Evolutionary conservation across 2,113 vertebrate species (phyloP), one percentile per base, ranked within the genome.

Genomic region (Penelope pileata): DNA sequence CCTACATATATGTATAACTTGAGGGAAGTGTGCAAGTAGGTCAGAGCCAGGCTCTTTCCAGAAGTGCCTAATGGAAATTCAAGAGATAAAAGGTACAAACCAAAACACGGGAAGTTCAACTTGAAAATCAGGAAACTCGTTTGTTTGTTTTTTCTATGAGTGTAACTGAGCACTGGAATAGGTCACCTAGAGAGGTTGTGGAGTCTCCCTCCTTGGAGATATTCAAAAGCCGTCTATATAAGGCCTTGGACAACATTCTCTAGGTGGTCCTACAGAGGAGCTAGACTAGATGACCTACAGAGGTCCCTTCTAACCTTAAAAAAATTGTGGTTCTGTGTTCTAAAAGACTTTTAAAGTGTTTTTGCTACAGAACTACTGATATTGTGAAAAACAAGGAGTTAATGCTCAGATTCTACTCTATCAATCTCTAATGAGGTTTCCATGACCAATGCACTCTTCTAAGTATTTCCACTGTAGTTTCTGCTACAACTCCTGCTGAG

Each of bases 201-300:
- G 22, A 76, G 24, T 42, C 24, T 76, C 40, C 36, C 22, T 51
- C 29, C 8, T 69, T 36, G 58, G 58, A 60, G 22, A 60, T 36
- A 60, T 27, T 68, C 15, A 68, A 51, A 82, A 56, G 29, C 17
- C 27, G 9, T 50, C 16, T 53, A 47, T 6, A 24, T 10, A 32
- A 32, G 12, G 47, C 48, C 50, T 36, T 50, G 26, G 24, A 24
- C 19, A 69, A 12, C 7, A 36, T 18, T 11, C 2, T 77, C 7
- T 59, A 36, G 16, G 29, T 40, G 10, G 9, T 9, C 14, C 21
- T 11, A 24, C 17, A 72, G 9, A 6, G 6, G 0, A 1, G 0
- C 70, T 77, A 30, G 30, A 79, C 4, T 16, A 63, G 66, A 34
- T 42, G 5, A 59, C 16, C 3, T 48, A 38, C 18, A 53, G 30